Evolutionary conservation across 2,888 invertebrate genomes (phyloP), one percentile per base, ranked within the genome.

Genomic region (Anarsia innoxiella): DNA sequence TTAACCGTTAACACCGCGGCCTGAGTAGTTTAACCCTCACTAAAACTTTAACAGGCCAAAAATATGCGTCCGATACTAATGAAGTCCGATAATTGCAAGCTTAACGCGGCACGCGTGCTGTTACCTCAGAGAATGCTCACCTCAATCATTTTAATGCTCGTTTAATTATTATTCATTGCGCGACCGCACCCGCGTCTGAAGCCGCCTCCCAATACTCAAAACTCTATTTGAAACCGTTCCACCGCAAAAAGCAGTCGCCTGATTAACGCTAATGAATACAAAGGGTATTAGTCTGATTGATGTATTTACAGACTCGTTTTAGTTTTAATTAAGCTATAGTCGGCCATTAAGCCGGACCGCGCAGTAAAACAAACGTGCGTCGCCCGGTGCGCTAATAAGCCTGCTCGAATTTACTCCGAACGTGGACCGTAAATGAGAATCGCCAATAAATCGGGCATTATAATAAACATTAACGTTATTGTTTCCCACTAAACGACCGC

Each of bases 401-500:
- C 58, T 48, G 64, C 55, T 62, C 40, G 38, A 71, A 68, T 78
- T 72, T 70, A 65, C 70, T 65, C 60, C 54, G 49, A 56, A 51
- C 61, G 61, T 55, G 55, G 54, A 58, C 68, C 66, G 63, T 77
- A 75, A 80, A 79, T 75, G 76, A 66, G 73, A 74, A 83, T 77
- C 67, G 66, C 70, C 72, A 72, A 78, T 82, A 79, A 84, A 83
- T 79, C 72, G 76, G 68, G 57, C 72, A 74, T 82, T 79, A 83
- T 82, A 80, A 80, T 82, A 73, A 79, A 75, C 76, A 75, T 78
- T 77, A 78, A 67, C 73, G 70, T 78, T 79, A 82, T 79, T 78
- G 77, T 74, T 73, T 69, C 63, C 66, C 71, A 67, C 72, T 76
- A 73, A 75, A 65, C 64, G 55, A 42, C 47, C 52, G 51, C 46